These are phyloP conservation scores for Alouatta palliata DNA, from an alignment of 2,113 vertebrate species.

Conservation along the genomic window DNA sequence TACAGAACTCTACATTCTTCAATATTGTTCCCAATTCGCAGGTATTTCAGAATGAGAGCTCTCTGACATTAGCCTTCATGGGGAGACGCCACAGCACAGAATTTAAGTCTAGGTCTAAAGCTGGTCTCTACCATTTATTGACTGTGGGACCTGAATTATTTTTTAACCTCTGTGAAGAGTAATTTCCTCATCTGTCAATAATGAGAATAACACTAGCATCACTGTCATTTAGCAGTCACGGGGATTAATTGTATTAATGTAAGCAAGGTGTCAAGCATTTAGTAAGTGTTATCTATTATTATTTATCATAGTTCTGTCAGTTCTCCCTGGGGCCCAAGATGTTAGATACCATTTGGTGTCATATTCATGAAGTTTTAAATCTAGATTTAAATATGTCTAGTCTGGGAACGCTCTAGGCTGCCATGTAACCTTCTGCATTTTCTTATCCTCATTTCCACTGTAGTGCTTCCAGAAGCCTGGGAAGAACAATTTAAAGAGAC, in stretches of 20 bases:
- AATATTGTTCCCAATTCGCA: neutral
- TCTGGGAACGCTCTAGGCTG: neutral
- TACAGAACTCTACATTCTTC: conserved; percentile 14
- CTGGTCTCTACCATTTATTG: neutral
- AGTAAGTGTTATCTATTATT: neutral
- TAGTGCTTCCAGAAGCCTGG: neutral
- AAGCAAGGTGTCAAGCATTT: conserved; percentile 7
- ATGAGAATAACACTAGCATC: neutral
- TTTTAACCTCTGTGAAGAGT: neutral
- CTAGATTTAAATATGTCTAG: neutral
- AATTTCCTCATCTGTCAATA: conserved; percentile 35
- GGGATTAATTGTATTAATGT: neutral
- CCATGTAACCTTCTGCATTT: neutral
- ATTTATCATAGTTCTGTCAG: neutral
- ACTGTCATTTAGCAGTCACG: neutral
- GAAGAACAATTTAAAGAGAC: neutral
- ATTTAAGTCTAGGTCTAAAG: conserved; percentile 27
- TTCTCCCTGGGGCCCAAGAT: neutral
- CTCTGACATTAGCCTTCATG: conserved; percentile 9
- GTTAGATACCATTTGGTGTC: neutral
- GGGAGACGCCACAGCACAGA: neutral
- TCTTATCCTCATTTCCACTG: neutral
- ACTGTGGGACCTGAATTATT: neutral
- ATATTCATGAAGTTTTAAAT: conserved; percentile 24
- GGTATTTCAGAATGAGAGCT: conserved; percentile 37